phyloP scores from a whole-genome alignment of 2,797 vertebrate species.

The Meda fulgida region DNA sequence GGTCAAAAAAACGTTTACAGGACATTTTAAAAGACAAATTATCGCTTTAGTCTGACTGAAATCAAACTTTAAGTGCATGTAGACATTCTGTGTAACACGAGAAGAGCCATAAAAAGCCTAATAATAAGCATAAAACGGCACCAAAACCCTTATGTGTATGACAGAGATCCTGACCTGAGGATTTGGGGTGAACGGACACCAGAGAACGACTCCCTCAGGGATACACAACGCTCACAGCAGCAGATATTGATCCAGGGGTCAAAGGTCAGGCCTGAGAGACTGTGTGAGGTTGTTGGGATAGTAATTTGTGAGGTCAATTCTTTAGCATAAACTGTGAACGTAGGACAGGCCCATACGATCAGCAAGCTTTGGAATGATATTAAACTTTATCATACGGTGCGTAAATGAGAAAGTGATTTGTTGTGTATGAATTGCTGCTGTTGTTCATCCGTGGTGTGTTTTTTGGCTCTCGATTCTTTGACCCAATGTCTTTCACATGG shows the following conservation, averaged over 20 bases:
- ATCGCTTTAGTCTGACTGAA: neutral
- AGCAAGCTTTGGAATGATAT: neutral
- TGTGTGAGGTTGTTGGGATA: constrained; percentile 30
- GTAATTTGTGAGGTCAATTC: constrained; percentile 36
- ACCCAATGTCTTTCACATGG: neutral
- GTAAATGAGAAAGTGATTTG: neutral
- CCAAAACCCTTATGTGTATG: neutral
- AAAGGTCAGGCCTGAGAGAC: constrained; percentile 40
- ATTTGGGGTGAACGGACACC: constrained; percentile 25
- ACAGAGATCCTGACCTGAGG: constrained; percentile 9
- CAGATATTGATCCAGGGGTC: constrained; percentile 35
- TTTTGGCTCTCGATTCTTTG: constrained; percentile 56
- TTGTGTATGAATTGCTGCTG: neutral
- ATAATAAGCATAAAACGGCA: neutral
- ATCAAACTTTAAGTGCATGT: neutral
- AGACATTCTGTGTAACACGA: neutral
- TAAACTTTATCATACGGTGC: neutral
- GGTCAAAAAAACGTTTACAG: neutral
- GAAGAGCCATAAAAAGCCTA: constrained; percentile 3
- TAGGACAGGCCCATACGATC: neutral
- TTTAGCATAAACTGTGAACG: constrained; percentile 23
- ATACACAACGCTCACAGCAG: constrained; percentile 42
- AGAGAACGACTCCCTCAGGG: constrained; percentile 42
- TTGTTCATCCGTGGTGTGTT: neutral
- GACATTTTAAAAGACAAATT: neutral